Evolutionary conservation across 92 coral and sea anemone genomes (phyloP), one percentile per base, ranked within the genome.

Genomic region (Zoanthus sansibaricus): DNA sequence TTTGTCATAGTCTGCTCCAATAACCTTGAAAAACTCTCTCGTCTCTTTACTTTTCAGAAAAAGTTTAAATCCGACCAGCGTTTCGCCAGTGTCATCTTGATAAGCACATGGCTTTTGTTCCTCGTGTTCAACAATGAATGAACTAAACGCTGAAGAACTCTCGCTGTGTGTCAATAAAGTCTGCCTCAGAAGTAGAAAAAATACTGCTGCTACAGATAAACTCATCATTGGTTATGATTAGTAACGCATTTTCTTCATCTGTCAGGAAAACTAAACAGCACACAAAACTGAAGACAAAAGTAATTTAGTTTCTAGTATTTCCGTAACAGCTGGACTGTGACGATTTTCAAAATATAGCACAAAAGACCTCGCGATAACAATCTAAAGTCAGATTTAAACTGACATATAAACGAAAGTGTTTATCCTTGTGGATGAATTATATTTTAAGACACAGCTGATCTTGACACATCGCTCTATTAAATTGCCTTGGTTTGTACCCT

Each of bases 71-170:
- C 85, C 85, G 0, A 80, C 21, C 14, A 72, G 75, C 44, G 59
- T 66, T 58, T 21, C 37, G 25, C 85, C 85, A 48, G 13, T 44
- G 8, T 46, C 7, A 16, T 80, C 85, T 64, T 31, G 85, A 80
- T 64, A 80, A 8, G 55, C 85, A 80, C 85, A 80, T 80, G 85
- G 75, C 42, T 15, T 80, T 44, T 42, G 42, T 13, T 45, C 75
- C 85, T 80, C 85, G 85, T 80, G 85, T 20, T 45, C 85, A 8
- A 42, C 85, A 66, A 80, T 62, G 85, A 80, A 80, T 80, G 85
- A 80, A 80, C 73, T 59, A 21, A 45, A 49, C 44, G 13, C 3
- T 4, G 54, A 49, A 12, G 44, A 66, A 20, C 31, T 62, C 59
- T 62, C 21, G 59, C 85, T 9, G 44, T 64, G 37, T 64, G 37